These are phyloP conservation scores for Falco columbarius DNA, from an alignment of 2,797 vertebrate genomes.

Conservation along the genomic window DNA sequence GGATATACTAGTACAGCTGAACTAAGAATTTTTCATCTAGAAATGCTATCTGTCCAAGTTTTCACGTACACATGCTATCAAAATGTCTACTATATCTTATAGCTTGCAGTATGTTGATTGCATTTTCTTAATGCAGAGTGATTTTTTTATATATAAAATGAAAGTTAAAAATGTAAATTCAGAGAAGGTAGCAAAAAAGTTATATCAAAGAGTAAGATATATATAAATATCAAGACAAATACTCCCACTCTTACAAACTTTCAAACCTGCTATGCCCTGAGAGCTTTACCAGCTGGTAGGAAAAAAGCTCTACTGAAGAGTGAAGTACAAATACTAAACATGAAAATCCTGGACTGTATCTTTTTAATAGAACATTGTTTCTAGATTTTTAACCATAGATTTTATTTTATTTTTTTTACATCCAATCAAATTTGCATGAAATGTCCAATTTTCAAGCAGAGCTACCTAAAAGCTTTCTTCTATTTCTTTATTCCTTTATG, in stretches of 20 bases:
- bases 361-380: not conserved
- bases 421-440: not conserved
- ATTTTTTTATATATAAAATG: not conserved
- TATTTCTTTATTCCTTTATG: not conserved
- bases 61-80: not conserved
- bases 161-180: not conserved
- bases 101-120: not conserved
- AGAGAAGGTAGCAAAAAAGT: not conserved
- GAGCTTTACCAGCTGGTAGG: not conserved
- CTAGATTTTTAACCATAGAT: not conserved
- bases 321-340: not conserved
- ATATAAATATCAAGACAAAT: not conserved
- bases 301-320: not conserved
- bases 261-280: not conserved
- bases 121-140: not conserved
- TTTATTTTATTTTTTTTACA: not conserved
- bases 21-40: not conserved
- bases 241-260: not conserved
- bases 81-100: not conserved
- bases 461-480: not conserved
- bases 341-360: not conserved
- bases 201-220: not conserved
- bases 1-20: not conserved
- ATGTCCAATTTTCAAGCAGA: not conserved
- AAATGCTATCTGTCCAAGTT: not conserved